phyloP scores from a whole-genome alignment of 2,888 invertebrate genomes.

The Acronicta aceris region DNA sequence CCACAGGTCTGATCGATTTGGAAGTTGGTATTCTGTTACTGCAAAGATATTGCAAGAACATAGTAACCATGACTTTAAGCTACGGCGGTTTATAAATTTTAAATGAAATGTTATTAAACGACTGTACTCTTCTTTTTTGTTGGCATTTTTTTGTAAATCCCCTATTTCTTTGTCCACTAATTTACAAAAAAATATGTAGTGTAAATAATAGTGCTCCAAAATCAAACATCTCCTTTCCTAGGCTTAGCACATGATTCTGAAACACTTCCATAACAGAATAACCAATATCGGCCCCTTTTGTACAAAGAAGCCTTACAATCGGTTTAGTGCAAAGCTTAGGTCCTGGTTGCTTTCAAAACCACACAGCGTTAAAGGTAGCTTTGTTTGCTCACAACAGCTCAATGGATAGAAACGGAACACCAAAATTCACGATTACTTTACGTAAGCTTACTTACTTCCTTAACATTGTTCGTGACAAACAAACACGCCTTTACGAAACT shows the following conservation, averaged over 20 bases:
- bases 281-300: not conserved
- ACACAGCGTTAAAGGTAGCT: not conserved
- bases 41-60: too few relatives aligned
- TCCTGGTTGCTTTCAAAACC: not conserved
- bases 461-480: constrained; percentile 3
- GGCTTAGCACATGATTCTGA: not conserved
- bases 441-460: not conserved
- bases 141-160: too few relatives aligned
- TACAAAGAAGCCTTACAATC: constrained; percentile 5
- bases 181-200: too few relatives aligned
- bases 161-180: too few relatives aligned
- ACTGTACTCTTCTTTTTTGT: too few relatives aligned
- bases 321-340: constrained; percentile 7
- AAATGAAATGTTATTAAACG: too few relatives aligned
- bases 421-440: not conserved
- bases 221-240: too few relatives aligned
- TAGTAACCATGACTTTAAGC: too few relatives aligned
- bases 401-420: constrained; percentile 14
- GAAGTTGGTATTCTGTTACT: too few relatives aligned
- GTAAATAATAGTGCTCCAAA: too few relatives aligned
- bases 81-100: too few relatives aligned
- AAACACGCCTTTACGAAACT: not conserved
- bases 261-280: not conserved
- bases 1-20: too few relatives aligned
- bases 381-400: constrained; percentile 1